Evolutionary conservation across 2,888 invertebrate species (phyloP), one percentile per base, ranked within the genome.

Genomic region (Hydrotaea diabolus): DNA sequence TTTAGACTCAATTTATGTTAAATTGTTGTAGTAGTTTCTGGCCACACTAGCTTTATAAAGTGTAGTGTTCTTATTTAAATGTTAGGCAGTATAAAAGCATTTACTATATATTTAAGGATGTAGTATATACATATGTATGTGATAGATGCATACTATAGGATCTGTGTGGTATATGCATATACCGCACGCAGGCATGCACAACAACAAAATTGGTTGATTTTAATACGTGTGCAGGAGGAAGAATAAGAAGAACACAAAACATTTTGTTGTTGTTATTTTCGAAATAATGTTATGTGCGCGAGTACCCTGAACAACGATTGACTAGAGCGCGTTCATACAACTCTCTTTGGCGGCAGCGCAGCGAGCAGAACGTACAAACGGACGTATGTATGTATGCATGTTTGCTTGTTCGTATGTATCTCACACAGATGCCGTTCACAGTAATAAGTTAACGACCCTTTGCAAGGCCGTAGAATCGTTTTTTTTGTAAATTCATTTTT

Each of bases 381-480:
- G 11, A 23, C 23, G 7, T 53, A 31, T 17, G 62, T 62, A n/a
- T 31, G 62, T 59, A n/a, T 62, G 31, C 23, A 2, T n/a, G 59
- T 19, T 21, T 59, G 59, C 11, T 31, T 62, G 31, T 31, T 26
- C 46, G 69, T 74, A 64, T 69, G 69, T 74, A 64, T 79, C 49
- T 13, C 39, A 77, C 82, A 82, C 85, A 85, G 82, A 85, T 85
- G 85, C 85, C 85, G 85, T 85, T 85, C 77, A 79, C 79, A 71
- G 80, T 74, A 26, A 78, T 53, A 85, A 82, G 85, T 82, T 85
- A 85, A 85, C 85, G 85, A 85, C 82, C 85, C 85, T 82, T 85
- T 82, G 85, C 85, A 85, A 85, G 85, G 85, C 85, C 85, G 85
- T 85, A 82, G 82, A 85, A 82, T 77, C 46, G 53, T 78, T 84